Base-by-base conservation (phyloP, 2,888 invertebrate species). In the Parnassius apollo region DNA sequence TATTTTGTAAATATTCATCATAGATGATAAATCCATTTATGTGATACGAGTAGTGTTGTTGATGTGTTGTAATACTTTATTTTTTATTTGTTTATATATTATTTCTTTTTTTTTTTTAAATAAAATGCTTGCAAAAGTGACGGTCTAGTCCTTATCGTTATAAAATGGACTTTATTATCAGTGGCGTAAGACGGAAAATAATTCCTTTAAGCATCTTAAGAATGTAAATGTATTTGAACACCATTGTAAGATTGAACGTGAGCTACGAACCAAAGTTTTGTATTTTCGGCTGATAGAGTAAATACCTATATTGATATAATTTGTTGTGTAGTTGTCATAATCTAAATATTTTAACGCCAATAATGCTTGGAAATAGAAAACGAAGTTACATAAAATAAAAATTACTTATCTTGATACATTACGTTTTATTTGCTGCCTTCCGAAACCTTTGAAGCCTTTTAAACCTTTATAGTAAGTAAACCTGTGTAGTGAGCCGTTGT, bases 211-310 rank as follows among this genome's bases (percentile, higher is more conserved):
- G 35, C 18, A 46, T 11, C 13, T 7, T 9, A 49, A 7, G 7
- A 49, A 49, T 49, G 49, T 49, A 49, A 9, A 9, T 8, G 49
- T 7, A 49, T 49, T 49, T 8, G 13, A 49, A 70, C 71, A 67
- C 66, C 70, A 74, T 75, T 77, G 74, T 78, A 44, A 69, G 79
- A 78, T 78, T 77, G 76, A 18, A 7, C 13, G 49, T 74, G 73
- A 69, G 91, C 91, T 91, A 90, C 85, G 81, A 83, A 91, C 91
- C 91, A 91, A 91, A 91, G 91, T 86, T 86, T 87, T 87, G 76
- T 88, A 87, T 86, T 85, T 81, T 84, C 79, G 87, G 87, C 85
- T 83, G 83, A 85, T 83, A 82, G 80, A 77, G 68, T 67, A 65
- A 67, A 70, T 73, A 71, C 72, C 69, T 73, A 69, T 70, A 73